phyloP scores from a whole-genome alignment of 2,797 vertebrate genomes.

The Phrynocephalus guinanensis region DNA sequence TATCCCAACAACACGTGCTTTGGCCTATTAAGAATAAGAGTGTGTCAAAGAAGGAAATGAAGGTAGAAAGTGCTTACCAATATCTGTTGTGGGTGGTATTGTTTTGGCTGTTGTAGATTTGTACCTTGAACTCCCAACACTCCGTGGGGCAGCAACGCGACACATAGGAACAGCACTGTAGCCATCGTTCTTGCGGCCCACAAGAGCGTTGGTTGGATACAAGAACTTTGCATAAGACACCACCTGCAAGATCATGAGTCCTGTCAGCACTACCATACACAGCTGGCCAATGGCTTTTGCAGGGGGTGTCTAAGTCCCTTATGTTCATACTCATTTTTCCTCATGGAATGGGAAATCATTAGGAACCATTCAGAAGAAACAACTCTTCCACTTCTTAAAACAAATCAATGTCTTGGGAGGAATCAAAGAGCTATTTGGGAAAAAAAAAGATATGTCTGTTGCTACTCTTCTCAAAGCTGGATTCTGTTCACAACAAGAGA shows the following conservation, averaged over 20 bases:
- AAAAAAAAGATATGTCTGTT: not conserved
- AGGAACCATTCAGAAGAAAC: not conserved
- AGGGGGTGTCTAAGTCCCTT: not conserved
- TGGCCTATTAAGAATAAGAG: not conserved
- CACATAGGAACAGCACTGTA: slow-evolving; percentile 71
- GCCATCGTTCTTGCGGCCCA: slow-evolving; percentile 82
- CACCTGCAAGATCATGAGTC: slow-evolving; percentile 77
- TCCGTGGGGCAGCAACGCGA: slow-evolving; percentile 80
- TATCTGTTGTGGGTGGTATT: slow-evolving; percentile 71
- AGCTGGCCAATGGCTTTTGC: not conserved
- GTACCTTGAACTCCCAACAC: slow-evolving; percentile 75
- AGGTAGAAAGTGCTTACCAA: slow-evolving; percentile 67
- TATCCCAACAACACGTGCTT: not conserved
- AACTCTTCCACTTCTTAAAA: not conserved
- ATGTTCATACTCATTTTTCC: not conserved
- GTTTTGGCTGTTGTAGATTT: slow-evolving; percentile 78
- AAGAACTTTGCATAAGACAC: slow-evolving; percentile 96
- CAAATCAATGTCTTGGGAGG: not conserved
- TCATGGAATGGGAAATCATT: not conserved
- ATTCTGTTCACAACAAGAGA: not conserved
- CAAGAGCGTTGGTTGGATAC: slow-evolving; percentile 93
- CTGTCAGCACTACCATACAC: not conserved
- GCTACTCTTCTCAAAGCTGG: not conserved
- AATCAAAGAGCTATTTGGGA: not conserved
- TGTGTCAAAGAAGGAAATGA: not conserved